These are phyloP conservation scores for Oreamnos americanus DNA, from an alignment of 2,113 vertebrate species.

Conservation along the genomic window DNA sequence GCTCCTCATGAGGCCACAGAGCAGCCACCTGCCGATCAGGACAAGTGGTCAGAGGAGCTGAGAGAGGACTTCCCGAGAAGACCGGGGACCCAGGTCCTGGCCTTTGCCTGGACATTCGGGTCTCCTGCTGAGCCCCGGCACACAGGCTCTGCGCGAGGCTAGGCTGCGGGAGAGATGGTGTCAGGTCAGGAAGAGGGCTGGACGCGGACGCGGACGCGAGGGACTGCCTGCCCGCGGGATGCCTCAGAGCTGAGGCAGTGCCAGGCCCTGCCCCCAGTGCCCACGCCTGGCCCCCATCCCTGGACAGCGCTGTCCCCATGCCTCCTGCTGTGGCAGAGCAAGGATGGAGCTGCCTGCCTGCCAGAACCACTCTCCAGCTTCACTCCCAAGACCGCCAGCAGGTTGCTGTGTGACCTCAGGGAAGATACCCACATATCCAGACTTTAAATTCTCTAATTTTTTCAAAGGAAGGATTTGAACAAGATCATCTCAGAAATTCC, in stretches of 20 bases:
- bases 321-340: rapidly evolving
- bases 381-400: rapidly evolving
- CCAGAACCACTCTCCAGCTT: rapidly evolving
- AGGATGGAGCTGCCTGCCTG: rapidly evolving
- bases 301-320: rapidly evolving
- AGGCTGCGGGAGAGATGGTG: rapidly evolving
- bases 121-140: background rate
- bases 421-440: background rate
- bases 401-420: background rate
- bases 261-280: background rate
- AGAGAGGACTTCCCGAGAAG: too few relatives aligned
- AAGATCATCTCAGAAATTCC: background rate
- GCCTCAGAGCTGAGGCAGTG: background rate
- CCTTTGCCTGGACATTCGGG: rapidly evolving
- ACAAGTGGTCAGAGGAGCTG: background rate
- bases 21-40: rapidly evolving
- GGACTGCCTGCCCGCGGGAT: rapidly evolving
- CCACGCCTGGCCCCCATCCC: rapidly evolving
- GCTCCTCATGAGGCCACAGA: background rate
- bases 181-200: background rate
- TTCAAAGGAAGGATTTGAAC: background rate
- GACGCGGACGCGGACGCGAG: rapidly evolving
- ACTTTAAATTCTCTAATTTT: background rate
- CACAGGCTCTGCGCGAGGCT: rapidly evolving
- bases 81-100: background rate